These are phyloP conservation scores for Rissa tridactyla DNA, from an alignment of 2,113 vertebrate species.

Conservation along the genomic window DNA sequence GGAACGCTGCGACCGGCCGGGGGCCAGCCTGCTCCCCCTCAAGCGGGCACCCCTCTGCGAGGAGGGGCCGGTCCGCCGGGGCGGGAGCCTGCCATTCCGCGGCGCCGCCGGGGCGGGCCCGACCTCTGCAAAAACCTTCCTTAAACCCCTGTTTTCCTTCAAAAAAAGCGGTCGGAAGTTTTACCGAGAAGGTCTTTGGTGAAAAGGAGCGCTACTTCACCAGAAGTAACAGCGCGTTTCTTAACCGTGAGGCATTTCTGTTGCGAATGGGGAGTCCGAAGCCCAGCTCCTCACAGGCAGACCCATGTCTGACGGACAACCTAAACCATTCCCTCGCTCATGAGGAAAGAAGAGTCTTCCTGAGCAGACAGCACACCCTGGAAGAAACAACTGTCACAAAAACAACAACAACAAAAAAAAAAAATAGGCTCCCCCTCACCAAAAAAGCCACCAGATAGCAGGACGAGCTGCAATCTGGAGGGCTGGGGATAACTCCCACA, in stretches of 20 bases:
- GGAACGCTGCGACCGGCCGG: background rate
- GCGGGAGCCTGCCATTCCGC: too few relatives aligned
- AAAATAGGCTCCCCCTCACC: background rate
- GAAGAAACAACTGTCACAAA: background rate
- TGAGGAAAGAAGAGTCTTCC: background rate
- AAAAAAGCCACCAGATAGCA: background rate
- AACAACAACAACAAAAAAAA: too few relatives aligned
- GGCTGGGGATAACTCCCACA: fast-evolving
- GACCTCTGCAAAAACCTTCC: background rate
- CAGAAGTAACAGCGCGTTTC: background rate
- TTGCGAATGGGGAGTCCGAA: fast-evolving
- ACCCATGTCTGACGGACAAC: fast-evolving
- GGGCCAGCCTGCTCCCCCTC: too few relatives aligned
- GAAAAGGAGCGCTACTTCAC: background rate
- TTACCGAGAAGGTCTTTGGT: background rate
- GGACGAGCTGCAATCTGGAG: background rate
- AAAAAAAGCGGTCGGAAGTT: fast-evolving
- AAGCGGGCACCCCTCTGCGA: too few relatives aligned
- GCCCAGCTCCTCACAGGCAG: too few relatives aligned
- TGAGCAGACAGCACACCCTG: fast-evolving
- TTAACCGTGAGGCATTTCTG: background rate
- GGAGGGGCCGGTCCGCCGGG: background rate
- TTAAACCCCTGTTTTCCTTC: fast-evolving
- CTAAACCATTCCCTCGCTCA: fast-evolving
- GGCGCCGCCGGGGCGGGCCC: background rate